Conservation (phyloP, 2,888 invertebrate genomes). For the Catocala sponsa region DNA sequence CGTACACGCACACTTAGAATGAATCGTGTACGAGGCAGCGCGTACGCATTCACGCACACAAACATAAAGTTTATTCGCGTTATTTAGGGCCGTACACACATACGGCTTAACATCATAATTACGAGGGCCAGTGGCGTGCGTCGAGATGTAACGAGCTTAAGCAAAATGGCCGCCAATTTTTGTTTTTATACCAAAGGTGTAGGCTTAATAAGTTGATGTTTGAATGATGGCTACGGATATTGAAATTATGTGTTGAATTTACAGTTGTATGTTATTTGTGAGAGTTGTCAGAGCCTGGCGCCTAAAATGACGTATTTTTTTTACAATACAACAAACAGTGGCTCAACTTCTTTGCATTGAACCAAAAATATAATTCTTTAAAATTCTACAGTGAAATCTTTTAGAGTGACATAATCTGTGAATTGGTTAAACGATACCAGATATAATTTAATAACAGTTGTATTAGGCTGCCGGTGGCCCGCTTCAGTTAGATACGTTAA, state of each 20-base stretch:
- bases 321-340: neutral
- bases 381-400: no score
- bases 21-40: constrained; percentile 36
- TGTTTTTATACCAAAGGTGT: constrained; percentile 72
- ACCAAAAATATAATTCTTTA: no score
- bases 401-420: no score
- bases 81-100: constrained; percentile 65
- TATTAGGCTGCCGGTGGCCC: no score
- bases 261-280: constrained; percentile 43
- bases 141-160: constrained; percentile 85
- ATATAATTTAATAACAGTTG: no score
- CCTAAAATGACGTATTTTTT: neutral
- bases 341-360: neutral
- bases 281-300: constrained; percentile 18
- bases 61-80: constrained; percentile 65
- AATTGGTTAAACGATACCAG: no score
- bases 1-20: constrained; percentile 16
- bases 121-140: constrained; percentile 85
- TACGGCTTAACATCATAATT: constrained; percentile 76
- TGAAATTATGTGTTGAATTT: constrained; percentile 57
- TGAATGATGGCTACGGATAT: constrained; percentile 63
- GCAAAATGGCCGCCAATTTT: constrained; percentile 86
- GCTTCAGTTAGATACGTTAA: no score
- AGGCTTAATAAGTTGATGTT: constrained; percentile 70
- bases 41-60: constrained; percentile 58